Percentiles rank a stretch among this genome's conserved stretches.
Conservation (phyloP, 1,140 invertebrate species). For the Parapsyche elsis region DNA sequence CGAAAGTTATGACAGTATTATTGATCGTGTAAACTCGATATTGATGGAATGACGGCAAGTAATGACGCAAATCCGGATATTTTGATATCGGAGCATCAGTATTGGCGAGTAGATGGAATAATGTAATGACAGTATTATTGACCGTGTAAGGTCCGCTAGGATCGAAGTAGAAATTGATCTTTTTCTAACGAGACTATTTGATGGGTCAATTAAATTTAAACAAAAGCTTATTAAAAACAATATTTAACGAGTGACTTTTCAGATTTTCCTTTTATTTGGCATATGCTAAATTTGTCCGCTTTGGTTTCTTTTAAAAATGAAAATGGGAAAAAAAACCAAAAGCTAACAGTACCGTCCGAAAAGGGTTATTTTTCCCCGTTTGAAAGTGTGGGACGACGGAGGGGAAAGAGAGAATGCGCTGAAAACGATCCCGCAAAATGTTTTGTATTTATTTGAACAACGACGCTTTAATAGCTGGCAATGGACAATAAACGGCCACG, state of each 20-base stretch:
- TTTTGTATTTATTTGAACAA: conserved; percentile 32
- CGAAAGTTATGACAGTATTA: too few species aligned
- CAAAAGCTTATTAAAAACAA: too few species aligned
- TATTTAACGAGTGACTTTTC: background rate
- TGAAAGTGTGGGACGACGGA: background rate
- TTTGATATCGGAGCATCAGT: too few species aligned
- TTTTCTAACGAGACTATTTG: too few species aligned
- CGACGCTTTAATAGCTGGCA: conserved; percentile 9
- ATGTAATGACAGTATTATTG: too few species aligned
- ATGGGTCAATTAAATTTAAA: too few species aligned
- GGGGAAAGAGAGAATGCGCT: background rate
- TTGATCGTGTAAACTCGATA: too few species aligned
- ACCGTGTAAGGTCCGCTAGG: too few species aligned
- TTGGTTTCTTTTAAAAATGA: conserved; percentile 25
- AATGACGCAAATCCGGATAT: too few species aligned
- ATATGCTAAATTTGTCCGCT: background rate
- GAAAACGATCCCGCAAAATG: conserved; percentile 32
- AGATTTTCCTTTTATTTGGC: background rate
- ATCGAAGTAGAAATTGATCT: too few species aligned
- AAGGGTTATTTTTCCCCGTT: background rate
- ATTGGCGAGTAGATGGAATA: too few species aligned
- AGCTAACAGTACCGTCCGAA: conserved; percentile 17
- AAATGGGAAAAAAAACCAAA: background rate
- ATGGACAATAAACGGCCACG: conserved; percentile 24
- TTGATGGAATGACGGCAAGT: too few species aligned